These are phyloP conservation scores for Standfussiana lucernea DNA, from an alignment of 2,888 invertebrate genomes.

Conservation along the genomic window DNA sequence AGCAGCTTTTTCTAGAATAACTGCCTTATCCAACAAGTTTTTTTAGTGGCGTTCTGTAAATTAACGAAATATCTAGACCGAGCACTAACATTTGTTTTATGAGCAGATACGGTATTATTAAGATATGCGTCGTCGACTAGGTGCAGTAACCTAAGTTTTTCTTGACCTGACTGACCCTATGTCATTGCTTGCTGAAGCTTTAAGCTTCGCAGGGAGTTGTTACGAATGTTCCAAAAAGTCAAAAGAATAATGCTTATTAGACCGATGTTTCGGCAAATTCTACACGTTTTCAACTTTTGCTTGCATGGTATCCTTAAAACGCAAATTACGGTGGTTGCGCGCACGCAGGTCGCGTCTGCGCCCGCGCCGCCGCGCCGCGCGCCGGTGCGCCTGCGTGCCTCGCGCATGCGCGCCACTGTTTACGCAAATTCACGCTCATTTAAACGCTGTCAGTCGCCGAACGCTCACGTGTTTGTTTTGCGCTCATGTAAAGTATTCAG, in stretches of 20 bases:
- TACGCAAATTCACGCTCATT: conserved; percentile 58
- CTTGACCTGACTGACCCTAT: background rate
- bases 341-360: conserved; percentile 39
- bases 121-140: background rate
- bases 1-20: conserved; percentile 3
- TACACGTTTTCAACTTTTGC: conserved; percentile 31
- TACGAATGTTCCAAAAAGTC: conserved; percentile 25
- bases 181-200: background rate
- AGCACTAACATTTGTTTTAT: background rate
- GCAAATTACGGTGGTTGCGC: conserved; percentile 43
- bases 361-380: too few relatives aligned
- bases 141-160: background rate
- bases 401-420: conserved; percentile 53
- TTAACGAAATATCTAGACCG: conserved; percentile 2
- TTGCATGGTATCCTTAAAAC: conserved; percentile 37
- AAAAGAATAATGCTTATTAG: conserved; percentile 30
- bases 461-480: conserved; percentile 56
- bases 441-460: conserved; percentile 56
- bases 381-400: background rate
- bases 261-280: conserved; percentile 48
- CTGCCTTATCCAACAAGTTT: background rate
- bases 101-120: background rate
- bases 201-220: background rate
- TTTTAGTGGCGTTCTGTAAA: background rate
- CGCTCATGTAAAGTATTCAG: conserved; percentile 51